Conservation (phyloP, 2,888 invertebrate genomes). For the Homarus gammarus region DNA sequence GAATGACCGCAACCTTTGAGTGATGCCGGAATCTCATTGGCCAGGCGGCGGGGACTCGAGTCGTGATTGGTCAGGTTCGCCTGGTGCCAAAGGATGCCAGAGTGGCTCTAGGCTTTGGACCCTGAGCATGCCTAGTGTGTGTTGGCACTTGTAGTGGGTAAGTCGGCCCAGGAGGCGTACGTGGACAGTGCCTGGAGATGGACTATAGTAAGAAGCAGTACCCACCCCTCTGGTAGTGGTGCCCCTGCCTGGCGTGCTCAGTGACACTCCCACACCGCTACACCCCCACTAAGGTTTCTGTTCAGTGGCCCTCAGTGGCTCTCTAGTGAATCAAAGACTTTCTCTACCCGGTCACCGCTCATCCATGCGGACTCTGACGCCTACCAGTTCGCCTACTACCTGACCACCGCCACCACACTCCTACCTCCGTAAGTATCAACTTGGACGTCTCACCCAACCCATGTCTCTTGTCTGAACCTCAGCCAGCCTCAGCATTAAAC, state of each 20-base stretch:
- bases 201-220: not conserved
- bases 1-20: constrained; percentile 39
- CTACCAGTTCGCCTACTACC: not conserved
- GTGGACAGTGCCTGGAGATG: constrained; percentile 30
- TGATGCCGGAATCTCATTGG: constrained; percentile 55
- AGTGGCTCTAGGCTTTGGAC: constrained; percentile 45
- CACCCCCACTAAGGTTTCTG: not conserved
- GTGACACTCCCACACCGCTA: not conserved
- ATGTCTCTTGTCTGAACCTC: too few relatives aligned
- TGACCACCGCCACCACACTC: not conserved
- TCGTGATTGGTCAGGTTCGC: constrained; percentile 47
- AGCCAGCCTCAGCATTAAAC: too few relatives aligned
- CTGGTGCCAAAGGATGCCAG: constrained; percentile 50
- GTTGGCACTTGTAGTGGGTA: constrained; percentile 67
- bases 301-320: not conserved
- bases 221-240: not conserved
- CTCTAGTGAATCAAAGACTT: not conserved
- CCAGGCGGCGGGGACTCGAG: constrained; percentile 30
- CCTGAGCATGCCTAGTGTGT: constrained; percentile 61
- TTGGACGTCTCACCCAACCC: too few relatives aligned
- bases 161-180: constrained; percentile 41
- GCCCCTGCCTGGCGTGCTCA: not conserved
- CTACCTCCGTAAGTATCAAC: not conserved
- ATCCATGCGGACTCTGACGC: not conserved
- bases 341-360: not conserved